Conservation (phyloP, 2,113 vertebrate species). For the Prietella phreatophila region DNA sequence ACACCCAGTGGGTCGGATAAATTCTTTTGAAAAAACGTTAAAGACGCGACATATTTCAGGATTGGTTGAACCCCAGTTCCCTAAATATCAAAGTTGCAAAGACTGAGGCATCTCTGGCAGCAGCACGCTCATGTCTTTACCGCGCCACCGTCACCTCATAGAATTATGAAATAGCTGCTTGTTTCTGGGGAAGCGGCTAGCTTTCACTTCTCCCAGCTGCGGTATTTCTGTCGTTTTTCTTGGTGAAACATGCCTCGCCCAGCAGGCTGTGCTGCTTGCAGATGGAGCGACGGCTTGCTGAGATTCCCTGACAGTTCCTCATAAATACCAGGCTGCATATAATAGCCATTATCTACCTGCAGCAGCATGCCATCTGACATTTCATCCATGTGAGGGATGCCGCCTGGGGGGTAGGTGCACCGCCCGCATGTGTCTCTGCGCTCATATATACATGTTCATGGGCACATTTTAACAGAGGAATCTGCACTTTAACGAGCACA, state of each 20-base stretch:
- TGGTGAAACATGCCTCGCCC: conserved; percentile 32
- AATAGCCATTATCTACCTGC: conserved; percentile 40
- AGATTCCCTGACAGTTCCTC: conserved; percentile 38
- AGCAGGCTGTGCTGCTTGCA: conserved; percentile 31
- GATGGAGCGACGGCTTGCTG: conserved; percentile 30
- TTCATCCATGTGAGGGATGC: conserved; percentile 33
- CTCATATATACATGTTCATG: background rate
- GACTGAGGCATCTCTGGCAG: conserved; percentile 54
- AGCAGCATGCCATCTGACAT: conserved; percentile 42
- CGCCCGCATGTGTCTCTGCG: background rate
- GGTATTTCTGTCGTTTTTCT: conserved; percentile 47
- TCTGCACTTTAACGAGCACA: background rate
- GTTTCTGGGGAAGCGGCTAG: conserved; percentile 42
- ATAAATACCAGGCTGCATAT: conserved; percentile 35
- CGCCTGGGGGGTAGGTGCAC: background rate
- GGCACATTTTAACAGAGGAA: background rate
- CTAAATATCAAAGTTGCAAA: conserved; percentile 53
- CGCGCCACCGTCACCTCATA: conserved; percentile 33
- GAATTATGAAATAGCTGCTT: conserved; percentile 51
- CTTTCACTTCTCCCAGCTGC: conserved; percentile 48
- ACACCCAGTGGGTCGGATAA: conserved; percentile 68
- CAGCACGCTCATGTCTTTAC: conserved; percentile 48
- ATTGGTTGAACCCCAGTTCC: conserved; percentile 66
- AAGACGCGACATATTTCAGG: conserved; percentile 71
- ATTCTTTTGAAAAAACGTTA: conserved; percentile 37